Evolutionary conservation across 2,888 invertebrate genomes (phyloP).

Genomic region (Sturmia bella): DNA sequence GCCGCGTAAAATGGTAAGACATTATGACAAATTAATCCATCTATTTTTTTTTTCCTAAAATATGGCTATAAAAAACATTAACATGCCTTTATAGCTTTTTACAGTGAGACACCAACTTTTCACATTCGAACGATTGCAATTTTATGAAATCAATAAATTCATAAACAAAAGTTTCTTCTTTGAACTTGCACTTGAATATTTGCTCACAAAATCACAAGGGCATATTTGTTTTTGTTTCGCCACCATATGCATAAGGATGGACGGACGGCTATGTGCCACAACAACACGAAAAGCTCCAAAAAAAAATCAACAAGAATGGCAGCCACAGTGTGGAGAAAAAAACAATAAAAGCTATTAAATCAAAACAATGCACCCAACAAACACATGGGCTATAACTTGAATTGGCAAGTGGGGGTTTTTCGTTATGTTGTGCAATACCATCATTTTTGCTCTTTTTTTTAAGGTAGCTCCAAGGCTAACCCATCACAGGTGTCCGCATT

Average conservation of each 20-base stretch:
- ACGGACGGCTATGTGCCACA: no score
- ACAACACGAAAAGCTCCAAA: constrained; percentile 47
- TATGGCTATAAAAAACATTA: no score
- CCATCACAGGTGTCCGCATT: no score
- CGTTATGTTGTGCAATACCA: no score
- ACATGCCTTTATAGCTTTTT: no score
- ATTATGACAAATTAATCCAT: no score
- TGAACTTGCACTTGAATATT: constrained; percentile 66
- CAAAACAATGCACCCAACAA: constrained; percentile 39
- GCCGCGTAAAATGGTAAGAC: no score
- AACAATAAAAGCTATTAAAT: constrained; percentile 23
- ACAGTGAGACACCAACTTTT: no score
- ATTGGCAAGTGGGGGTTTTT: no score
- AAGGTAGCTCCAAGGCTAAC: no score
- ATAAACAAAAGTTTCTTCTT: constrained; percentile 7
- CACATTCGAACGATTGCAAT: neutral
- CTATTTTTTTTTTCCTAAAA: neutral
- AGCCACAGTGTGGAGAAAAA: neutral
- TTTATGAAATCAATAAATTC: constrained; percentile 41
- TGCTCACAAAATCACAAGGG: constrained; percentile 35
- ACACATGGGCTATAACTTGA: no score
- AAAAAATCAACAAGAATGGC: constrained; percentile 47
- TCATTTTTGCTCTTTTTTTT: no score
- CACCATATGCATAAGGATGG: constrained; percentile 40
- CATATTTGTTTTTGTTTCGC: constrained; percentile 22